Conservation (phyloP, 2,888 invertebrate genomes). For the Cheiracanthium punctorium region DNA sequence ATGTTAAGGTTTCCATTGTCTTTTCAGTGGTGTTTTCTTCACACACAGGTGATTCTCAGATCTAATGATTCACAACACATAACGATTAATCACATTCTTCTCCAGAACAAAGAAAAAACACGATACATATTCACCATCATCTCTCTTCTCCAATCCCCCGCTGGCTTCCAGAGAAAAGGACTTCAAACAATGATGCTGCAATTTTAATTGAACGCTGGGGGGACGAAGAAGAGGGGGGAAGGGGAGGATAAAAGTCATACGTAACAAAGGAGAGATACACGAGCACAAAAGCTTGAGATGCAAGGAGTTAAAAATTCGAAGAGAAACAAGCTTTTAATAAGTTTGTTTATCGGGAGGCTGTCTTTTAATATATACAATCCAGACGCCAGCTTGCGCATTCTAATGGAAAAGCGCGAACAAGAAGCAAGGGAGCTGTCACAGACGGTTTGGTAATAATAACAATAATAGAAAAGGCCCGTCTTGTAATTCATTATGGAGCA, state of each 20-base stretch:
- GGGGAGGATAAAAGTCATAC: slow-evolving; percentile 32
- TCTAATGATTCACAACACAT: neutral
- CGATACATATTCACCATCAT: neutral
- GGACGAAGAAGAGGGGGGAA: neutral
- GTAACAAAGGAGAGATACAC: slow-evolving; percentile 34
- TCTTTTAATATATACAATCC: slow-evolving; percentile 59
- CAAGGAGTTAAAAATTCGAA: slow-evolving; percentile 48
- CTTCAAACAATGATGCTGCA: slow-evolving; percentile 1
- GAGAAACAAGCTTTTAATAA: slow-evolving; percentile 66
- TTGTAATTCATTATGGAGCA: slow-evolving; percentile 66
- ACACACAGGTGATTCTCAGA: neutral
- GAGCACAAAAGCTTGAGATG: slow-evolving; percentile 27
- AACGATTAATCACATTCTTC: slow-evolving; percentile 10
- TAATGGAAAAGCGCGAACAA: slow-evolving; percentile 10
- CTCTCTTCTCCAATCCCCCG: neutral
- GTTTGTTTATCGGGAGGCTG: slow-evolving; percentile 57
- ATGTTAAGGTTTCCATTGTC: too few species aligned
- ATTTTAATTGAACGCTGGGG: slow-evolving; percentile 6
- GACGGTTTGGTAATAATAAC: slow-evolving; percentile 45
- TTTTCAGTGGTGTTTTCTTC: neutral
- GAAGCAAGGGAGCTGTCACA: slow-evolving; percentile 45
- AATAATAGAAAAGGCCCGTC: slow-evolving; percentile 64
- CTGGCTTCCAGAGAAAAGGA: neutral
- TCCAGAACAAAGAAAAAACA: slow-evolving; percentile 12
- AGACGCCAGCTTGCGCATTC: slow-evolving; percentile 13